A percentile compares a stretch with the other conserved stretches of the same genome.
Evolutionary conservation across 2,797 vertebrate genomes (phyloP).

Genomic region (Lepidocolaptes lacrymiger): DNA sequence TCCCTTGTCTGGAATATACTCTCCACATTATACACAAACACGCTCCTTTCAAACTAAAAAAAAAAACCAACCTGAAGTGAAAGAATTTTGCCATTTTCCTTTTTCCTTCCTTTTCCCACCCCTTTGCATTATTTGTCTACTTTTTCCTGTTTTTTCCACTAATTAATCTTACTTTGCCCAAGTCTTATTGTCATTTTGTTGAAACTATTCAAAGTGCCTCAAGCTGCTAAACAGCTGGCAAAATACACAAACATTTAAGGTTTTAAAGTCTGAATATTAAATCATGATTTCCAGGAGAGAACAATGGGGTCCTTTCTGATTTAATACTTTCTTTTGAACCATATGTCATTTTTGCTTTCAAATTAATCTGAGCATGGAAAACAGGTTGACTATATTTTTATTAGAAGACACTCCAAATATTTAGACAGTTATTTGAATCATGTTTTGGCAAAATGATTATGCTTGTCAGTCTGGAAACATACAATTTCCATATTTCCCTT

Average conservation of each 20-base stretch:
- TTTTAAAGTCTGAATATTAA: constrained; percentile 73
- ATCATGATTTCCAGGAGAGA: constrained; percentile 71
- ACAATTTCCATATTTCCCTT: constrained; percentile 76
- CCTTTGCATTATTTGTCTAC: neutral
- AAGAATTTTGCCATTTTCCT: neutral
- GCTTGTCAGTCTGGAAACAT: constrained; percentile 77
- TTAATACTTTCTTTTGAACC: constrained; percentile 78
- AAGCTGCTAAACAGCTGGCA: constrained; percentile 71
- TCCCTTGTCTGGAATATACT: neutral
- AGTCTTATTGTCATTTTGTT: constrained; percentile 68
- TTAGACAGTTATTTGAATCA: constrained; percentile 79
- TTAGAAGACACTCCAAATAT: constrained; percentile 78
- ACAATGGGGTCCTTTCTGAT: constrained; percentile 71
- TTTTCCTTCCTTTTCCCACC: accelerated
- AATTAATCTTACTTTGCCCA: constrained; percentile 48
- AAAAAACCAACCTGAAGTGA: neutral
- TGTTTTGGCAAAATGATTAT: constrained; percentile 77
- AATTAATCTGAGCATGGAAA: constrained; percentile 75
- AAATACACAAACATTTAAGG: constrained; percentile 72
- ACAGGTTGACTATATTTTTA: constrained; percentile 68
- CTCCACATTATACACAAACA: neutral
- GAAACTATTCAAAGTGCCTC: constrained; percentile 73
- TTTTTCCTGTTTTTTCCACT: neutral
- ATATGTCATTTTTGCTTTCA: constrained; percentile 74
- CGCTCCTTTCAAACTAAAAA: neutral